phyloP scores from a whole-genome alignment of 2,888 invertebrate species.

The Mesodorylaimus sp. region DNA sequence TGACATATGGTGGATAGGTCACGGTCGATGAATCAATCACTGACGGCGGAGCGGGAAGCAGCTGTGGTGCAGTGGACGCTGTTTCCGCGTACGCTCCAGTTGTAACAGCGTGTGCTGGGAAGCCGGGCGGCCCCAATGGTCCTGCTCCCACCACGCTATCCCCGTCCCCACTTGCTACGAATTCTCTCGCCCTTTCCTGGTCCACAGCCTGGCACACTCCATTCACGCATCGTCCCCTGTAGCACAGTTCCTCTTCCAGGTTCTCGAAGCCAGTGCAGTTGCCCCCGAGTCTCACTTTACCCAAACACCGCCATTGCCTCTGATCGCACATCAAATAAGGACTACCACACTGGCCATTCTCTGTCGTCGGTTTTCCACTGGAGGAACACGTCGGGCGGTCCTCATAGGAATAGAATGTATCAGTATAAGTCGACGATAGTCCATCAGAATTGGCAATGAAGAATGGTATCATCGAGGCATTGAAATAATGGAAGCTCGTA shows the following conservation, averaged over 20 bases:
- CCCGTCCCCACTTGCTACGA: too few relatives aligned
- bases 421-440: conserved; percentile 6
- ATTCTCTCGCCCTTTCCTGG: too few relatives aligned
- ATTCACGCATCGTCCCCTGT: conserved; percentile 13
- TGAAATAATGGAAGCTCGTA: not conserved
- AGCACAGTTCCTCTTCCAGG: conserved; percentile 16
- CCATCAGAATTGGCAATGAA: conserved; percentile 1
- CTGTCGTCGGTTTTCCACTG: not conserved
- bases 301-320: conserved; percentile 15
- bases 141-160: too few relatives aligned
- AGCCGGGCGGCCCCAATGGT: too few relatives aligned
- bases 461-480: not conserved
- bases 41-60: too few relatives aligned
- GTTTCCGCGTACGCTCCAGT: too few relatives aligned
- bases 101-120: too few relatives aligned
- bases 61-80: too few relatives aligned
- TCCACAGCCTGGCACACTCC: conserved; percentile 1
- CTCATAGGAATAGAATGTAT: conserved; percentile 8
- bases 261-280: conserved; percentile 20
- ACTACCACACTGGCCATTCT: conserved; percentile 7
- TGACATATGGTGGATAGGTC: too few relatives aligned
- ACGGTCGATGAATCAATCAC: too few relatives aligned
- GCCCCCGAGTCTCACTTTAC: conserved; percentile 21
- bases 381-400: conserved; percentile 7
- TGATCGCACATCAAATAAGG: conserved; percentile 20